Base-by-base conservation (phyloP, 2,113 vertebrate genomes). In the Garra rufa region DNA sequence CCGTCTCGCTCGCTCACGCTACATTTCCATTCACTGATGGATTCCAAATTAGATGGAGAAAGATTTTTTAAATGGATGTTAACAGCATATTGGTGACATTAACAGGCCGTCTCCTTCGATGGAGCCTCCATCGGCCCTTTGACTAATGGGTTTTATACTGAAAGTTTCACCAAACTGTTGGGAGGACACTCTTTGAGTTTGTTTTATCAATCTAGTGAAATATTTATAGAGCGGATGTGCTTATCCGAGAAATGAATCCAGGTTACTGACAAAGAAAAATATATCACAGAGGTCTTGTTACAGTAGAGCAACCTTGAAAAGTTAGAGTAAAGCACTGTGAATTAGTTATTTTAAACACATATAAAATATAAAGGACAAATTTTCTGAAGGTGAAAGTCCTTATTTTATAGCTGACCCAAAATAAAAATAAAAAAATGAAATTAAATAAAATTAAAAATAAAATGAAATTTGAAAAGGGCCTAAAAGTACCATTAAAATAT, bases 11-110 rank as follows among this genome's bases (percentile, higher is more conserved):
- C 50, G 9, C 34, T 11, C 6, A 10, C 19, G 52, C 52, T 21
- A 19, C 52, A 55, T 55, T 55, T 55, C 52, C 52, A 41, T 77
- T 9, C 50, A n/a, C 75, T 77, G 75, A 77, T 77, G 75, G 75
- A 77, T 77, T 77, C 75, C 21, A 24, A 41, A 77, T 57, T 57
- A 59, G 75, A 77, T 77, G 50, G 21, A 24, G 52, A 77, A 59
- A 57, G 50, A 77, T 77, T 77, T 50, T 77, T 77, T 57, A 57
- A 77, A 77, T 57, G 30, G 75, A 77, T n/a, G 13, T 59, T 77
- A 59, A 59, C 34, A 59, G 75, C 75, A 57, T 77, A 41, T 77
- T 77, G 34, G 75, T 77, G 30, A 41, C 75, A 41, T 77, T 57
- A 77, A 77, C 75, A 57, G 30, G 34, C 17, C 11, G 52, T 77